A percentile compares a stretch with the other conserved stretches of the same genome.
Conservation (phyloP, 2,888 invertebrate species). For the Epinotia brunnichana region DNA sequence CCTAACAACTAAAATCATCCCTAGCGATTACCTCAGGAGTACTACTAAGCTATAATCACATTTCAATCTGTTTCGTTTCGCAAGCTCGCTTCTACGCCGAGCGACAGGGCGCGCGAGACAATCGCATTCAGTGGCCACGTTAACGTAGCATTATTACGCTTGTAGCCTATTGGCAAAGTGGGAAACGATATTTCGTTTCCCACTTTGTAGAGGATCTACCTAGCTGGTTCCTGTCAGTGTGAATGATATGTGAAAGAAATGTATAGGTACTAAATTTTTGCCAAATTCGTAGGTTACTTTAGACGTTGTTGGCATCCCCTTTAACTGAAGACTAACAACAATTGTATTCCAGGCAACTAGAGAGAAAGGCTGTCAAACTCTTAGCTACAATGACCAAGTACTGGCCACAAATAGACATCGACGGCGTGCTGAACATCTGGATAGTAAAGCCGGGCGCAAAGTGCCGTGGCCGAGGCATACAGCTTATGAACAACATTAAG, state of each 20-base stretch:
- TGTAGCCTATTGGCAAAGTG: too few relatives aligned
- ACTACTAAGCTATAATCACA: too few relatives aligned
- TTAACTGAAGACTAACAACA: neutral
- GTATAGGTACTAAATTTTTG: too few relatives aligned
- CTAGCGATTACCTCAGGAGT: too few relatives aligned
- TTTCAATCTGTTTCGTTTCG: too few relatives aligned
- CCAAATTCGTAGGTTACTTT: too few relatives aligned
- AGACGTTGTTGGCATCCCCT: neutral
- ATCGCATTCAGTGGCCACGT: too few relatives aligned
- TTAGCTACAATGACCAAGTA: slow-evolving; percentile 86
- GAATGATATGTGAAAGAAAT: neutral
- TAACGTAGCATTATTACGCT: too few relatives aligned
- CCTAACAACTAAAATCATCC: too few relatives aligned
- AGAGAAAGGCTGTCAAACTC: slow-evolving; percentile 83
- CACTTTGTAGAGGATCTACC: neutral
- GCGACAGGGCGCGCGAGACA: too few relatives aligned
- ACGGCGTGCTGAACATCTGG: slow-evolving; percentile 95
- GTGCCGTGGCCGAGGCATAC: slow-evolving; percentile 95
- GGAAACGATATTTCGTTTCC: neutral
- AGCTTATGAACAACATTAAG: slow-evolving; percentile 92
- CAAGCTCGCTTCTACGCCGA: too few relatives aligned
- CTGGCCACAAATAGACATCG: slow-evolving; percentile 93
- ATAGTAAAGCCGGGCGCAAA: slow-evolving; percentile 97
- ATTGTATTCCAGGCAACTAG: slow-evolving; percentile 69
- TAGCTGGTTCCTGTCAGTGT: too few relatives aligned